Evolutionary conservation across 2,797 vertebrate genomes (phyloP).

Genomic region (Babyrousa celebensis): DNA sequence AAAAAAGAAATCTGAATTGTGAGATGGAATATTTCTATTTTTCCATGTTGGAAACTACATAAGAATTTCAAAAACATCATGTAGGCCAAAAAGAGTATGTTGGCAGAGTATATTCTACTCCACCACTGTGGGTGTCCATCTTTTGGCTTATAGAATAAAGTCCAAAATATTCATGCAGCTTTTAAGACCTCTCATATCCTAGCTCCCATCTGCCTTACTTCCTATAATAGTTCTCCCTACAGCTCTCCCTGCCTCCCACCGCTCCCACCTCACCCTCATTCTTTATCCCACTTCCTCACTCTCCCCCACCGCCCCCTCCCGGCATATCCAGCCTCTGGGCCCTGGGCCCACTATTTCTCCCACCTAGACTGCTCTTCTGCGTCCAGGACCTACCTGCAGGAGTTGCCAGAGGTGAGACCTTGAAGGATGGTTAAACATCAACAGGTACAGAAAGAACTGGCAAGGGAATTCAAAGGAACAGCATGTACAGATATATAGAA

Average conservation of each 20-base stretch:
- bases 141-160: neutral
- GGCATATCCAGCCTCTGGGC: neutral
- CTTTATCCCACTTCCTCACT: neutral
- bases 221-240: neutral
- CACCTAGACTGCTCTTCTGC: neutral
- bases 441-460: constrained; percentile 53
- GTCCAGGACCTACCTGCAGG: neutral
- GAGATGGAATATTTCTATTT: constrained; percentile 59
- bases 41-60: constrained; percentile 56
- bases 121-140: neutral
- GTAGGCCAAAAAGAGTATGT: constrained; percentile 50
- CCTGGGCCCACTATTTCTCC: neutral
- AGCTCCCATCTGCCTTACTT: neutral
- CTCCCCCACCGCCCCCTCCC: neutral
- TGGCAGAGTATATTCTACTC: neutral
- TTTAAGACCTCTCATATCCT: neutral
- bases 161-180: neutral
- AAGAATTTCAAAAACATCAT: constrained; percentile 14
- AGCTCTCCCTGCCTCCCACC: neutral
- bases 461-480: constrained; percentile 10
- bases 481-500: constrained; percentile 56
- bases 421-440: neutral
- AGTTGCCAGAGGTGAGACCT: neutral
- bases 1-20: constrained; percentile 17
- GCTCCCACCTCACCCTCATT: neutral